Conservation (phyloP, 2,113 vertebrate genomes). For the Nanorana parkeri region DNA sequence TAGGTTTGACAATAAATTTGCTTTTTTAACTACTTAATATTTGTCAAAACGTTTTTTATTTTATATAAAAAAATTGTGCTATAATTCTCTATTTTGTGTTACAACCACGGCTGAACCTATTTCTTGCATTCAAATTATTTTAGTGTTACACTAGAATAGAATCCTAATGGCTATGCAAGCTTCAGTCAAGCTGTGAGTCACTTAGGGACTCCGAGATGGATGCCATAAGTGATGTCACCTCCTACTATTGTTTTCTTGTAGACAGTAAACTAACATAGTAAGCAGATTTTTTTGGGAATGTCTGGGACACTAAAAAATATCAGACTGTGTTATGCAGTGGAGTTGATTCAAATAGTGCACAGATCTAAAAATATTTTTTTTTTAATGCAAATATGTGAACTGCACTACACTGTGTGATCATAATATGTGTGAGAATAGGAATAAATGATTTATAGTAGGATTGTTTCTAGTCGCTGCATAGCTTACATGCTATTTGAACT, state of each 20-base stretch:
- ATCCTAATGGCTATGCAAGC: background rate
- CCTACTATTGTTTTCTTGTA: conserved; percentile 29
- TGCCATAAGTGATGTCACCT: conserved; percentile 16
- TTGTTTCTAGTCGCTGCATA: too few relatives aligned
- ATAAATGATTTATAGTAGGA: too few relatives aligned
- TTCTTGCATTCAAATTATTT: background rate
- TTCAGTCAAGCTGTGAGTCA: conserved; percentile 5
- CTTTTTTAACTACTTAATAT: too few relatives aligned
- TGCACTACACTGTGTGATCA: background rate
- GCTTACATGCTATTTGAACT: too few relatives aligned
- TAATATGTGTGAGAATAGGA: too few relatives aligned
- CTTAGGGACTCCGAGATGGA: background rate
- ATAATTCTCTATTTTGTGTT: too few relatives aligned
- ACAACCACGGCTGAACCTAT: background rate
- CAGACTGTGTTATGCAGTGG: background rate
- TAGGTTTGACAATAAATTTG: too few relatives aligned
- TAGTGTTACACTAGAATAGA: background rate
- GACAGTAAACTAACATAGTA: background rate
- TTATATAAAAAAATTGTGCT: too few relatives aligned
- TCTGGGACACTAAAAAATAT: background rate
- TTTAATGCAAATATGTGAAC: background rate
- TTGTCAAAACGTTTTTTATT: too few relatives aligned
- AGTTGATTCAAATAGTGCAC: background rate
- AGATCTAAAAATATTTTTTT: background rate
- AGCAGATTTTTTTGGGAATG: conserved; percentile 20